Evolutionary conservation across 2,888 invertebrate species (phyloP), one percentile per base, ranked within the genome.

Genomic region (Aleiodes alternator): DNA sequence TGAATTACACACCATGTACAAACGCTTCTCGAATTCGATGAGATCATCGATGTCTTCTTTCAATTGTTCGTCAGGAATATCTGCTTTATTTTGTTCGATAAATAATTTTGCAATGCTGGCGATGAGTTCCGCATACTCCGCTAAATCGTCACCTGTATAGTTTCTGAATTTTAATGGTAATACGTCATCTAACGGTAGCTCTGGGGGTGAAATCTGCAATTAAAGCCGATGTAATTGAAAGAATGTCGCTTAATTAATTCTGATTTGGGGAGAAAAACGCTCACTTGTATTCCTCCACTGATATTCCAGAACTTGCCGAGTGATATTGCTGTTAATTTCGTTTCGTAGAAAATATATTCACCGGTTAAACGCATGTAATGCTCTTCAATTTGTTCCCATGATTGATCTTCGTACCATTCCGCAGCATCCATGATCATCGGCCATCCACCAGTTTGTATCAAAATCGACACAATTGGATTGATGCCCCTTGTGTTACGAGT

Each of bases 321-420:
- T 23, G 23, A 23, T 0, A 3, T 7, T 43, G 3, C 7, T 11
- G 4, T 8, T 43, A 9, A 8, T 5, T 43, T 8, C 5, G 79
- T 5, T 0, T 34, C 23, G 48, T 69, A 76, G 51, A 81, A 78
- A 14, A 51, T 72, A 51, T 78, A 69, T 7, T 73, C 34, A 14
- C 80, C 80, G 6, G 73, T 79, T 51, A 82, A 69, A 50, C 57
- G 74, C 71, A 78, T 66, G 57, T 85, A 85, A 74, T 80, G 77
- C 50, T 78, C 72, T 23, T 84, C 84, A 14, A 85, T 79, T n/a
- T 61, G 71, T 76, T 82, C 79, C 85, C 85, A 85, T 5, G 72
- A 72, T 16, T 82, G 79, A 8, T 79, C 78, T 4, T 80, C 59
- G 31, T 82, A 64, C 85, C 84, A 84, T 78, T 85, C 84, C 0